Percentiles rank a stretch among this genome's conserved stretches.
Conservation (phyloP, 2,797 vertebrate genomes). For the Gephyroberyx darwinii region DNA sequence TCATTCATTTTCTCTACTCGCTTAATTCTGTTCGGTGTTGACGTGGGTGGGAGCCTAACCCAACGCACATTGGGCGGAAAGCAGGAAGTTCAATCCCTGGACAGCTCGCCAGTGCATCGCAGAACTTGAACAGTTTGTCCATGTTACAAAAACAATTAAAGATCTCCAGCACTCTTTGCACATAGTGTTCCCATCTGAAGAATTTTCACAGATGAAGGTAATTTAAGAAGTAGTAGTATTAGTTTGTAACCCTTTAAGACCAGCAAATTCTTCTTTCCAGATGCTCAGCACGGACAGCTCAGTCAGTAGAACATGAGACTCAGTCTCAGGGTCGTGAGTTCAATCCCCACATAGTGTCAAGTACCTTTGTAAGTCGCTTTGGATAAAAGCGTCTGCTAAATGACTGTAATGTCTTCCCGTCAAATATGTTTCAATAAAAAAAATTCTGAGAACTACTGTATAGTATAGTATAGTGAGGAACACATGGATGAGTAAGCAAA, state of each 20-base stretch:
- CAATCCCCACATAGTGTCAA: no score
- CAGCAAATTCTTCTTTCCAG: neutral
- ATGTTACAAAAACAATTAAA: slow-evolving; percentile 16
- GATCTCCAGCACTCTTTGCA: slow-evolving; percentile 20
- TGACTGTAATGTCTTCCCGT: no score
- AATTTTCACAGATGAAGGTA: slow-evolving; percentile 4
- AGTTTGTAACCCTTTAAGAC: neutral
- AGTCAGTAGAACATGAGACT: no score
- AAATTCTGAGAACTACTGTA: no score
- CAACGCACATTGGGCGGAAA: neutral
- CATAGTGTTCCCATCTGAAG: slow-evolving; percentile 43
- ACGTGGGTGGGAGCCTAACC: neutral
- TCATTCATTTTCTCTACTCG: neutral
- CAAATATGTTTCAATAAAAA: neutral
- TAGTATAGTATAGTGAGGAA: no score
- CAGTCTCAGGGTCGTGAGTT: no score
- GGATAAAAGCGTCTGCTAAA: no score
- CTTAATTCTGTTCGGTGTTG: neutral
- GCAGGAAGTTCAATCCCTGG: neutral
- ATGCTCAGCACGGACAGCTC: no score
- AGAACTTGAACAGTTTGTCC: slow-evolving; percentile 3
- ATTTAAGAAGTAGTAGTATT: neutral
- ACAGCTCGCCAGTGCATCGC: no score
- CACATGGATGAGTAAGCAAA: no score
- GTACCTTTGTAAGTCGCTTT: no score